phyloP scores from a whole-genome alignment of 2,888 invertebrate species.

The Synergus itoensis region DNA sequence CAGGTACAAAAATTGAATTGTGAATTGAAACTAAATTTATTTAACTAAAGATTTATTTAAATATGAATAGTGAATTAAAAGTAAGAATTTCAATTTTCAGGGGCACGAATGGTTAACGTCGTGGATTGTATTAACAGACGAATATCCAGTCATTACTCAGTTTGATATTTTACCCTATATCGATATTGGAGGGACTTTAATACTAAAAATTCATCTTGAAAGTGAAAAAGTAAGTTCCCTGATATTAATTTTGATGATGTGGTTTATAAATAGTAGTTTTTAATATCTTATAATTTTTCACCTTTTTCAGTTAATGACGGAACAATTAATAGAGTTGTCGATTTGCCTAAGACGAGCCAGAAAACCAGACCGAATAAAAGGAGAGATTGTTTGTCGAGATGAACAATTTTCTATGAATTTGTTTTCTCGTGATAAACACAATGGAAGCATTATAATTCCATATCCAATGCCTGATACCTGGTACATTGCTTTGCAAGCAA shows the following conservation, averaged over 20 bases:
- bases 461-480: slow-evolving; percentile 78
- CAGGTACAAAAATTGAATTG: slow-evolving; percentile 67
- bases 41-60: neutral
- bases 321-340: slow-evolving; percentile 65
- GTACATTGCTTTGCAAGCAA: slow-evolving; percentile 76
- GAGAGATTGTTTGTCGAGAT: slow-evolving; percentile 67
- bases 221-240: slow-evolving; percentile 69
- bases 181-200: slow-evolving; percentile 79
- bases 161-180: slow-evolving; percentile 77
- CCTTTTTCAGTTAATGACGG: slow-evolving; percentile 60
- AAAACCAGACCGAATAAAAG: slow-evolving; percentile 65
- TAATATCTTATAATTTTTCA: neutral
- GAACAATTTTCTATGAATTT: slow-evolving; percentile 64
- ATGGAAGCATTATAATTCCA: slow-evolving; percentile 73
- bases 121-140: slow-evolving; percentile 76
- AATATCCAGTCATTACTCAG: slow-evolving; percentile 73
- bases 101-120: slow-evolving; percentile 78
- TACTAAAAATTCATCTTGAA: slow-evolving; percentile 75
- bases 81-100: slow-evolving; percentile 60
- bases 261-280: too few species aligned
- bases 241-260: neutral
- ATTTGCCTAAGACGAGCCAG: slow-evolving; percentile 73
- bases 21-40: slow-evolving; percentile 27
- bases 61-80: slow-evolving; percentile 11
- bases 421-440: slow-evolving; percentile 62